These are phyloP conservation scores for Pandemis cinnamomeana DNA, from an alignment of 2,888 invertebrate species.

Conservation along the genomic window DNA sequence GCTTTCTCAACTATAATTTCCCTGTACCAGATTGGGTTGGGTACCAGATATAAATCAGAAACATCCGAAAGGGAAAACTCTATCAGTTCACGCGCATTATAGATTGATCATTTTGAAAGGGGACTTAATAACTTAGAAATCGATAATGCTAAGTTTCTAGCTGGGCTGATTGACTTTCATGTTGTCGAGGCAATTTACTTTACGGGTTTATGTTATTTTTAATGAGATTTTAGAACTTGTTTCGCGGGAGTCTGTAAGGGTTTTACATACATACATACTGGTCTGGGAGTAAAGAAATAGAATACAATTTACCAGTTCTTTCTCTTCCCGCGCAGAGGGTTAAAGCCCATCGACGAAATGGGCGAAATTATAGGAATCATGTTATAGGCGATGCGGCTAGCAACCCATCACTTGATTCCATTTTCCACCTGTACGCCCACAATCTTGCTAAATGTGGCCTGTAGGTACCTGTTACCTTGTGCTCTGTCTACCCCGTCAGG, in stretches of 20 bases:
- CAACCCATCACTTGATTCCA: too few relatives aligned
- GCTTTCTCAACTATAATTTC: neutral
- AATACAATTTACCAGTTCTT: too few relatives aligned
- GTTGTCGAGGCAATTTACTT: conserved; percentile 15
- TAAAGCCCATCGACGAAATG: too few relatives aligned
- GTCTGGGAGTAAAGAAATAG: too few relatives aligned
- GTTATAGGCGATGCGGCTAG: too few relatives aligned
- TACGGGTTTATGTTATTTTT: conserved; percentile 14
- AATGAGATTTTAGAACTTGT: conserved; percentile 19
- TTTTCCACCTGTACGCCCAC: too few relatives aligned
- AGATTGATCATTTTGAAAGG: conserved; percentile 43
- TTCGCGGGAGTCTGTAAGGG: neutral
- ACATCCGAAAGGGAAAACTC: conserved; percentile 19
- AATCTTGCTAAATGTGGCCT: too few relatives aligned
- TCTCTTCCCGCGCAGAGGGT: too few relatives aligned
- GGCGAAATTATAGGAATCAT: too few relatives aligned
- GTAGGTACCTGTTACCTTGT: too few relatives aligned
- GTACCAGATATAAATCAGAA: conserved; percentile 1
- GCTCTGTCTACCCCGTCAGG: too few relatives aligned
- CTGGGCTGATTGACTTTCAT: conserved; percentile 45
- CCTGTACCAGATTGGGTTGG: neutral
- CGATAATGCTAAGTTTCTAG: conserved; percentile 63
- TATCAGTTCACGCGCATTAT: conserved; percentile 5
- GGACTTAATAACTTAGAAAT: conserved; percentile 62
- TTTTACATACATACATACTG: neutral